Evolutionary conservation across 1,140 invertebrate genomes (phyloP).

Genomic region (Akabosia matsudoensis): DNA sequence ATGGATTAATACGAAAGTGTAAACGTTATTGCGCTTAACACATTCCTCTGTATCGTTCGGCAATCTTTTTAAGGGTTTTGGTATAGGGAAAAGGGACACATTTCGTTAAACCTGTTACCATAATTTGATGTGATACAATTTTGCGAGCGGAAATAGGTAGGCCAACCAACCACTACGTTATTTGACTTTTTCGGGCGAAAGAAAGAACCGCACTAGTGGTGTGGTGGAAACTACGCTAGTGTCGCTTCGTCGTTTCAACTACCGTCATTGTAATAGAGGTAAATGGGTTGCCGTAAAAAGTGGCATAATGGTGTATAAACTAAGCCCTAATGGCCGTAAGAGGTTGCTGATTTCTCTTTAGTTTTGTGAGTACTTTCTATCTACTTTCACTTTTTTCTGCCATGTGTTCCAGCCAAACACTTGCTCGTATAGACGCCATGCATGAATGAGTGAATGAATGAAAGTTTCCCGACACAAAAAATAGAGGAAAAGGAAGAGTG

Average conservation of each 20-base stretch:
- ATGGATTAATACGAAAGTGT: too few species aligned
- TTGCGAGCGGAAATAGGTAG: neutral
- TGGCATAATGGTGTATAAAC: slow-evolving; percentile 1
- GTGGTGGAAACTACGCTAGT: neutral
- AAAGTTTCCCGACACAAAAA: neutral
- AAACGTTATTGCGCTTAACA: too few species aligned
- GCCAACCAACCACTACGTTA: neutral
- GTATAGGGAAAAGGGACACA: neutral
- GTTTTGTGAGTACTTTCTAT: neutral
- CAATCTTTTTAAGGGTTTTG: too few species aligned
- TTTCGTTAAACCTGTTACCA: neutral
- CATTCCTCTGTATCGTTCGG: too few species aligned
- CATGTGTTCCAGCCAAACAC: neutral
- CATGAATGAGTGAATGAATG: slow-evolving; percentile 19
- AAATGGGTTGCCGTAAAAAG: slow-evolving; percentile 17
- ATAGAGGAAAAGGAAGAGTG: neutral
- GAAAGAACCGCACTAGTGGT: neutral
- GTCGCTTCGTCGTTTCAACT: neutral
- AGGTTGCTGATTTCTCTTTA: neutral
- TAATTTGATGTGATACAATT: neutral
- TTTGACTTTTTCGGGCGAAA: neutral
- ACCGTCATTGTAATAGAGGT: slow-evolving; percentile 10
- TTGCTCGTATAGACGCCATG: neutral
- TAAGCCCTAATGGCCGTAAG: neutral
- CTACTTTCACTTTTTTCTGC: slow-evolving; percentile 10